Evolutionary conservation across 2,888 invertebrate species (phyloP).

Genomic region (Synergus japonicus): DNA sequence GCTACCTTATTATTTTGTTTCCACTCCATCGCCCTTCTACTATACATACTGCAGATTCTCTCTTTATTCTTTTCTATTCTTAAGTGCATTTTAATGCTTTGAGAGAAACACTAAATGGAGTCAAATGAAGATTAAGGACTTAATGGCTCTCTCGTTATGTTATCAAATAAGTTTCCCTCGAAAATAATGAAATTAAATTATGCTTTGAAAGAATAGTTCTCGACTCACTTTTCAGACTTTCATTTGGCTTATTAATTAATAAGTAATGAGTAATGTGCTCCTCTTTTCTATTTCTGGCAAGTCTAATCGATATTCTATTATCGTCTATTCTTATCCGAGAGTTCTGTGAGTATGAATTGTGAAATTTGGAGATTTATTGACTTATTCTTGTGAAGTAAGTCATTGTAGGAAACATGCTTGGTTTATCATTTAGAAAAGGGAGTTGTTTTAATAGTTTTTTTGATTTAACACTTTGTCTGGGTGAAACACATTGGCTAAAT

Average conservation of each 20-base stretch:
- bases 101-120: not conserved
- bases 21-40: slow-evolving; percentile 7
- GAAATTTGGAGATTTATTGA: too few relatives aligned
- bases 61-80: not conserved
- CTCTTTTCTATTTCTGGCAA: too few relatives aligned
- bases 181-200: not conserved
- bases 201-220: too few relatives aligned
- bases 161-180: not conserved
- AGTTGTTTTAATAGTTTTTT: not conserved
- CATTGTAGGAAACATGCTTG: too few relatives aligned
- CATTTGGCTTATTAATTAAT: not conserved
- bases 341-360: too few relatives aligned
- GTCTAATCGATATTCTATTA: too few relatives aligned
- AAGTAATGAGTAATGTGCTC: not conserved
- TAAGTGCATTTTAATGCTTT: not conserved
- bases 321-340: too few relatives aligned
- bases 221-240: not conserved
- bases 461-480: slow-evolving; percentile 17
- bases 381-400: too few relatives aligned
- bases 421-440: not conserved
- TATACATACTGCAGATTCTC: not conserved
- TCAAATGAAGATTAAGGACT: not conserved
- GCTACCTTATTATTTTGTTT: slow-evolving; percentile 17
- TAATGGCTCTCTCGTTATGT: not conserved
- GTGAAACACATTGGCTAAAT: slow-evolving; percentile 40